phyloP scores from a whole-genome alignment of 2,113 vertebrate genomes.

The Sterna hirundo region DNA sequence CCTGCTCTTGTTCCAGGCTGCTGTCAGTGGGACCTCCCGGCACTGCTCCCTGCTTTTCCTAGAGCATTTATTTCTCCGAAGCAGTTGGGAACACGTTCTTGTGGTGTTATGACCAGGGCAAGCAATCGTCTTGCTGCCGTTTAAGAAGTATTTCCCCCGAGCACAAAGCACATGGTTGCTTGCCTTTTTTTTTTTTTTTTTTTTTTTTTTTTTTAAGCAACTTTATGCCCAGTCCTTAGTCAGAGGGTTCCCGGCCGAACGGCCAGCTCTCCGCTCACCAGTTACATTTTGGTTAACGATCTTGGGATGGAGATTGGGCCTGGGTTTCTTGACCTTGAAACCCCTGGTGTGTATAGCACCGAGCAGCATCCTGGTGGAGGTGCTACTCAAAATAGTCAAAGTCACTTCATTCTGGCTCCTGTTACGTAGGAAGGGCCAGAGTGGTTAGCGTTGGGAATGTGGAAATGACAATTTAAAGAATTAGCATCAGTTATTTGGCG shows the following conservation, averaged over 20 bases:
- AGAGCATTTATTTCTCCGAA: not conserved
- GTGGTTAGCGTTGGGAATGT: accelerated
- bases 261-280: not conserved
- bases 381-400: not conserved
- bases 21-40: not conserved
- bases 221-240: not conserved
- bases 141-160: conserved; percentile 18
- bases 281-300: accelerated
- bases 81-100: conserved; percentile 18
- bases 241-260: not conserved
- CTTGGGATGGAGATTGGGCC: not conserved
- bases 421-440: not conserved
- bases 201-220: not conserved
- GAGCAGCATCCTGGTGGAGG: accelerated
- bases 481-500: not conserved
- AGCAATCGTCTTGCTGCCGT: not conserved
- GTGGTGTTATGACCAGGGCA: conserved; percentile 17
- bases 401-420: not conserved
- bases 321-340: not conserved
- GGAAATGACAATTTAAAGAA: not conserved
- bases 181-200: not conserved
- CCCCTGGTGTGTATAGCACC: not conserved
- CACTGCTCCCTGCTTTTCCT: not conserved
- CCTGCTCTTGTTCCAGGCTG: not conserved
- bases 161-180: not conserved